A percentile compares a stretch with the other conserved stretches of the same genome.
Evolutionary conservation across 2,888 invertebrate genomes (phyloP).

Genomic region (Alentia gelatinosa): DNA sequence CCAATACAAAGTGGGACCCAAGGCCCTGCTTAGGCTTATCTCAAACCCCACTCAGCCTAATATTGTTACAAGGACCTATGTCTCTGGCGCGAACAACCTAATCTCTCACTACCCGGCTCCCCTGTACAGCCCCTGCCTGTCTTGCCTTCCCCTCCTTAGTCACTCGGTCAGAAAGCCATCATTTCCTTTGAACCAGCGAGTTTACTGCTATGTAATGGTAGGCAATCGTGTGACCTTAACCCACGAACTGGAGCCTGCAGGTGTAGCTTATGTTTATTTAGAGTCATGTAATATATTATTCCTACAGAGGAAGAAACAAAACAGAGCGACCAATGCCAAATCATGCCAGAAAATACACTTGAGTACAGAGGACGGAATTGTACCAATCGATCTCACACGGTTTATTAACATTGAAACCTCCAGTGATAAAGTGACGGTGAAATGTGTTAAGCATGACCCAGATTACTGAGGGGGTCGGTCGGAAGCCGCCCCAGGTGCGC

Average conservation of each 20-base stretch:
- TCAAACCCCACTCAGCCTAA: no score
- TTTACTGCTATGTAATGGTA: background rate
- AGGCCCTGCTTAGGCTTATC: no score
- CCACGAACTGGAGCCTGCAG: background rate
- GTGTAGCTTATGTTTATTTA: background rate
- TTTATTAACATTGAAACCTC: background rate
- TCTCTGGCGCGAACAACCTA: no score
- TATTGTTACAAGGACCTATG: no score
- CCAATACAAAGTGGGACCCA: no score
- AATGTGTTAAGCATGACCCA: background rate
- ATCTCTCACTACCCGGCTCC: no score
- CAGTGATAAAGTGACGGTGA: no score
- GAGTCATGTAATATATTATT: no score
- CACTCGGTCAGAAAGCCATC: background rate
- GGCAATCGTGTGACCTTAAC: background rate
- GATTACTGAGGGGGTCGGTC: background rate
- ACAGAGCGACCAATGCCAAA: background rate
- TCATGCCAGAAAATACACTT: background rate
- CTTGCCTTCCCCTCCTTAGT: background rate
- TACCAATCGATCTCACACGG: no score
- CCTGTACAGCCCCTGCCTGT: background rate
- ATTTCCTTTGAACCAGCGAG: background rate
- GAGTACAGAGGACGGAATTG: no score
- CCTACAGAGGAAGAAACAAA: no score
- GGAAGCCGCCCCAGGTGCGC: background rate